Evolutionary conservation across 1,140 invertebrate species (phyloP).

Genomic region (Dolichoris vasculosae): DNA sequence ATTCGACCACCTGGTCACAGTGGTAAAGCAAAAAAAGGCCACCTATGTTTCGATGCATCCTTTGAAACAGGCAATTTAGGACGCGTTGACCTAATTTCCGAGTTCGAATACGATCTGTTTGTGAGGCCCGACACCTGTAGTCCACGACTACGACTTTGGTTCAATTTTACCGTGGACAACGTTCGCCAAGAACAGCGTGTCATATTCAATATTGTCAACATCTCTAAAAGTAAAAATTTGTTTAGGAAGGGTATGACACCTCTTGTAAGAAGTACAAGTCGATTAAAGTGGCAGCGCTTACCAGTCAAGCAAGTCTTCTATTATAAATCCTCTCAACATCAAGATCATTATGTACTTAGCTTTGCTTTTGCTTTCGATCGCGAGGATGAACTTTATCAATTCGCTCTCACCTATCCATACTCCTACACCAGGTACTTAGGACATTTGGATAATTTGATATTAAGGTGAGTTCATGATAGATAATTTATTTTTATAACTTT

Average conservation of each 20-base stretch:
- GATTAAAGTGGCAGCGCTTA: slow-evolving; percentile 89
- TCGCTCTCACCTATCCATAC: slow-evolving; percentile 94
- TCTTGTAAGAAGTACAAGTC: slow-evolving; percentile 91
- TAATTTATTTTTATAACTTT: neutral
- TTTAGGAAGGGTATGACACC: slow-evolving; percentile 95
- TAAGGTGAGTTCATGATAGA: slow-evolving; percentile 42
- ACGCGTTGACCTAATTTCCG: slow-evolving; percentile 93
- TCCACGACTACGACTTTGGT: slow-evolving; percentile 94
- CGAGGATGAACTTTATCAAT: slow-evolving; percentile 95
- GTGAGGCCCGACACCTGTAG: slow-evolving; percentile 97
- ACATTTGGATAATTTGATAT: slow-evolving; percentile 80
- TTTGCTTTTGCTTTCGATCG: slow-evolving; percentile 95
- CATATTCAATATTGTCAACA: slow-evolving; percentile 98
- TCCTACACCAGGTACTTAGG: slow-evolving; percentile 92
- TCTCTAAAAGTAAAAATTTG: slow-evolving; percentile 92
- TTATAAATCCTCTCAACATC: slow-evolving; percentile 91
- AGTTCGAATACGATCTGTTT: slow-evolving; percentile 97
- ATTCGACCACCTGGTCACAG: slow-evolving; percentile 94
- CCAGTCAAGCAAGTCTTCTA: slow-evolving; percentile 88
- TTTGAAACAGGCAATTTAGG: slow-evolving; percentile 98
- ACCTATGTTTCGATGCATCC: slow-evolving; percentile 97
- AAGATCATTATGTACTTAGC: slow-evolving; percentile 94
- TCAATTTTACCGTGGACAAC: slow-evolving; percentile 99
- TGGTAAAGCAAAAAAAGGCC: slow-evolving; percentile 94
- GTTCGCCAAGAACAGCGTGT: slow-evolving; percentile 94